Evolutionary conservation across 1,140 invertebrate species (phyloP).

Genomic region (Macrosteles quadrilineatus): DNA sequence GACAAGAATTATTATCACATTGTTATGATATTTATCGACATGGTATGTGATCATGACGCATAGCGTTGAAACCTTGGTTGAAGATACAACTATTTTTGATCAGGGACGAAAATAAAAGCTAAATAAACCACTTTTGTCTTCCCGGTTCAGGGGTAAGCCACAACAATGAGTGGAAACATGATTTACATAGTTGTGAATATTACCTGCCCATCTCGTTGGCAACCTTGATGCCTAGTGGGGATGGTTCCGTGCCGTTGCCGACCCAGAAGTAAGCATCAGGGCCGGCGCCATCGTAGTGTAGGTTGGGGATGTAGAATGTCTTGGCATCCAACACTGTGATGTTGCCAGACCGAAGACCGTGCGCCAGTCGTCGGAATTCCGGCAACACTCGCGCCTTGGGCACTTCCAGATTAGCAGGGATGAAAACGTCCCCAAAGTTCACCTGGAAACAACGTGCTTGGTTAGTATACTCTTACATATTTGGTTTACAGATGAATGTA

Average conservation of each 20-base stretch:
- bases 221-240: slow-evolving; percentile 81
- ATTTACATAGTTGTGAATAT: no score
- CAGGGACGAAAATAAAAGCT: no score
- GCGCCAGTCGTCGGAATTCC: slow-evolving; percentile 82
- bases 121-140: no score
- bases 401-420: slow-evolving; percentile 70
- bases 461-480: no score
- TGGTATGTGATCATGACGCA: no score
- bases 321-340: slow-evolving; percentile 88
- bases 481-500: no score
- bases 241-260: slow-evolving; percentile 80
- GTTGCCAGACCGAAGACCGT: slow-evolving; percentile 86
- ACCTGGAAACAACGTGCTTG: slow-evolving; percentile 64
- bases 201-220: slow-evolving; percentile 81
- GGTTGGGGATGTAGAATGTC: slow-evolving; percentile 89
- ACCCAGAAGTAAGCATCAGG: slow-evolving; percentile 94
- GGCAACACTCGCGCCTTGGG: slow-evolving; percentile 75
- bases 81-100: no score
- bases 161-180: no score
- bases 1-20: no score
- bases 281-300: slow-evolving; percentile 88
- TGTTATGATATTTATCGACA: no score
- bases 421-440: slow-evolving; percentile 81
- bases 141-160: no score
- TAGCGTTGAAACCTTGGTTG: no score